A percentile compares a stretch with the other conserved stretches of the same genome.
Evolutionary conservation across 1,140 invertebrate species (phyloP).

Genomic region (Linepithema humile): DNA sequence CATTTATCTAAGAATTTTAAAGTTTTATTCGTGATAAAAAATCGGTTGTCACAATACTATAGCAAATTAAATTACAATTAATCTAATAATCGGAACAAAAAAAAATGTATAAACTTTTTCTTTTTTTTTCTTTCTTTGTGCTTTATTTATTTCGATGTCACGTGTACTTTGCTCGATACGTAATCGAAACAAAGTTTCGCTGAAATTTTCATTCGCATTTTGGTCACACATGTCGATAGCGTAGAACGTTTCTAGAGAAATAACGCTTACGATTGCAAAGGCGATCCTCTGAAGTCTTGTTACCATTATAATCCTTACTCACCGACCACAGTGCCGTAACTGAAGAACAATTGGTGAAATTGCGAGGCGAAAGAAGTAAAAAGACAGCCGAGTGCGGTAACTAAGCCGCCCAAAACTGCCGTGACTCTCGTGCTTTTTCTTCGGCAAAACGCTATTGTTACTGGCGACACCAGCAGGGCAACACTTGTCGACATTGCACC

Average conservation of each 20-base stretch:
- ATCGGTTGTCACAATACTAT: too few relatives aligned
- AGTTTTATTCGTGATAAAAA: too few relatives aligned
- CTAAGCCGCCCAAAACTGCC: conserved; percentile 93
- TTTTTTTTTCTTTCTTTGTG: too few relatives aligned
- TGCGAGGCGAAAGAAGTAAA: conserved; percentile 95
- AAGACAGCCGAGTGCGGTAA: conserved; percentile 93
- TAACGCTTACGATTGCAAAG: not conserved
- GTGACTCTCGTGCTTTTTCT: conserved; percentile 94
- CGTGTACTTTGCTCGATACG: too few relatives aligned
- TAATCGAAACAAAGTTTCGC: too few relatives aligned
- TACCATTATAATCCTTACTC: conserved; percentile 62
- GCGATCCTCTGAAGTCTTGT: not conserved
- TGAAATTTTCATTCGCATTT: not conserved
- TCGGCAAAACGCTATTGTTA: conserved; percentile 93
- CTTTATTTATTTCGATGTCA: too few relatives aligned
- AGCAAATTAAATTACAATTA: too few relatives aligned
- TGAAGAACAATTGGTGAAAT: conserved; percentile 96
- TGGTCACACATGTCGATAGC: not conserved
- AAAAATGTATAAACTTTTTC: not conserved
- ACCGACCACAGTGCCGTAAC: conserved; percentile 89
- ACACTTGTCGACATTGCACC: conserved; percentile 93
- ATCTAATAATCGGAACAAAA: too few relatives aligned
- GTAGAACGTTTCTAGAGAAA: not conserved
- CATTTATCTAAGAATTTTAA: not conserved
- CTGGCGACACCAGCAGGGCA: conserved; percentile 91